phyloP scores from a whole-genome alignment of 2,888 invertebrate genomes.

The Cantharis nigra region DNA sequence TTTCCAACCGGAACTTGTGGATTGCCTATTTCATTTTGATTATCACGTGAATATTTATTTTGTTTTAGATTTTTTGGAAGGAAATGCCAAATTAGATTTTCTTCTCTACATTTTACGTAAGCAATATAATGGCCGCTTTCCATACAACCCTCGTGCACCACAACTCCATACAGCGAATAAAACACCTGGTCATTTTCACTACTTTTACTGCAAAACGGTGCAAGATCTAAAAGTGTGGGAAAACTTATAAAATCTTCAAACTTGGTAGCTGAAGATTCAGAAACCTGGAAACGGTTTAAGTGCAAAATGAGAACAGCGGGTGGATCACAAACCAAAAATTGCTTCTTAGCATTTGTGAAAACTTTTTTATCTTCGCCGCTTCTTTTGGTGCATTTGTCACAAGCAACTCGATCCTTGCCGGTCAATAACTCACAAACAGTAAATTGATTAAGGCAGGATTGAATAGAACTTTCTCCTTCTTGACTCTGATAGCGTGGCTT shows the following conservation, averaged over 20 bases:
- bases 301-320: slow-evolving; percentile 95
- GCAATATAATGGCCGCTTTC: slow-evolving; percentile 92
- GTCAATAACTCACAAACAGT: slow-evolving; percentile 90
- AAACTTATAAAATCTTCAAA: slow-evolving; percentile 86
- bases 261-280: slow-evolving; percentile 70
- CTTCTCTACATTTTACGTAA: slow-evolving; percentile 85
- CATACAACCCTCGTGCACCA: slow-evolving; percentile 91
- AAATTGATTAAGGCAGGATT: slow-evolving; percentile 90
- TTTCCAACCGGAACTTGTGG: slow-evolving; percentile 67
- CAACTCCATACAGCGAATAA: slow-evolving; percentile 93
- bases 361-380: slow-evolving; percentile 74
- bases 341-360: slow-evolving; percentile 81
- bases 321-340: slow-evolving; percentile 85
- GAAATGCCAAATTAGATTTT: slow-evolving; percentile 76
- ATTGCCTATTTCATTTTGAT: slow-evolving; percentile 52
- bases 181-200: slow-evolving; percentile 63
- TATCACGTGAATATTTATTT: slow-evolving; percentile 52
- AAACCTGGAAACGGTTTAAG: slow-evolving; percentile 83
- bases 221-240: slow-evolving; percentile 81
- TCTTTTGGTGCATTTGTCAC: slow-evolving; percentile 85
- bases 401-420: slow-evolving; percentile 91
- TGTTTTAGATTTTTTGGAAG: slow-evolving; percentile 59
- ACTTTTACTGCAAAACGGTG: slow-evolving; percentile 82
- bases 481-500: slow-evolving; percentile 72
- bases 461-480: slow-evolving; percentile 81